Base-by-base conservation (phyloP, 2,113 vertebrate genomes). In the Arvicanthis niloticus region DNA sequence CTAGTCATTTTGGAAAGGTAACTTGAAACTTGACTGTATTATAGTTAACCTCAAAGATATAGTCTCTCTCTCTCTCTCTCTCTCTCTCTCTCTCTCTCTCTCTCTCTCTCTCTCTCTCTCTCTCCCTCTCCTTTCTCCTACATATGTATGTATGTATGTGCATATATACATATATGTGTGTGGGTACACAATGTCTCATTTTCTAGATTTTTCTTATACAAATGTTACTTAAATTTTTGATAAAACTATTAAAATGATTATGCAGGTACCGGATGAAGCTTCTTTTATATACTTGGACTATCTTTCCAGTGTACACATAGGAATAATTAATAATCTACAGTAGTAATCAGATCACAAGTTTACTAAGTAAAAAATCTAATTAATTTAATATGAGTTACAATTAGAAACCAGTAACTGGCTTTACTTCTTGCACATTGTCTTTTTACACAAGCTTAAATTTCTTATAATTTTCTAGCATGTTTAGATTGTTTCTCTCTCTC, bases 341-440 rank as follows among this genome's bases (percentile, higher is more conserved):
- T 76, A 34, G 31, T 78, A 95, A 87, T 84, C 42, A 93, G n/a
- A 22, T 56, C 17, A 60, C 40, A 80, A 29, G 1, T 0, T 40
- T 93, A 60, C 65, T 85, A 84, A 72, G 67, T 31, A 6, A 68
- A 88, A 96, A 93, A 51, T 16, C 6, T 24, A 91, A 85, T 84
- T 84, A 90, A 60, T 75, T 96, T 11, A 26, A 88, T 88, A 80
- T 93, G 37, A 76, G 22, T 40, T 42, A 40, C 15, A 65, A 26
- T 67, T 60, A 53, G 84, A 58, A 21, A 1, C 7, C 73, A 34
- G 22, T 88, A 70, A 70, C 0, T 16, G 19, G 13, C 70, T 87
- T 24, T 37, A 3, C 17, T 68, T 51, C 45, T 37, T 48, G 3
- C 31, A 42, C 2, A 34, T 89, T 58, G 3, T 75, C 9, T 8